Evolutionary conservation across 2,888 invertebrate species (phyloP).

Genomic region (Netelia melanura): DNA sequence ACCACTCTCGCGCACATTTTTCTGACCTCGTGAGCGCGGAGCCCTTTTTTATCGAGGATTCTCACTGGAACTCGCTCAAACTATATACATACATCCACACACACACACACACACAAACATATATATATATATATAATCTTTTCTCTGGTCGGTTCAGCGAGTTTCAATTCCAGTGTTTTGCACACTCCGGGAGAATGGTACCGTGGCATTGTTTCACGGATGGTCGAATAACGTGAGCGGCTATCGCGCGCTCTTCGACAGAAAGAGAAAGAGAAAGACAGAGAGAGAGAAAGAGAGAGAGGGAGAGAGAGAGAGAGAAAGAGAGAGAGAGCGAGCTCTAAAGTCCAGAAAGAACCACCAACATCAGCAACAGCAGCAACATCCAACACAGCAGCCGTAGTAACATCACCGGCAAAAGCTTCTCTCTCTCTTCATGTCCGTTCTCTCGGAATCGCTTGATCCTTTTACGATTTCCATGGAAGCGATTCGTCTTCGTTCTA

Average conservation of each 20-base stretch:
- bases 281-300: not conserved
- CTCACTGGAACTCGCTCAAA: too few species aligned
- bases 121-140: too few species aligned
- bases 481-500: conserved; percentile 61
- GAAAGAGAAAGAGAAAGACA: conserved; percentile 15
- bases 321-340: conserved; percentile 1
- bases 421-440: conserved; percentile 22
- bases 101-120: too few species aligned
- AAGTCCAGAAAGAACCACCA: conserved; percentile 7
- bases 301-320: conserved; percentile 11
- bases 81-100: too few species aligned
- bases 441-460: conserved; percentile 67
- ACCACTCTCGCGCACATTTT: too few species aligned
- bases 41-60: too few species aligned
- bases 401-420: conserved; percentile 13
- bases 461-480: conserved; percentile 68
- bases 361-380: conserved; percentile 15
- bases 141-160: conserved; percentile 60
- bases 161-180: conserved; percentile 69
- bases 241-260: conserved; percentile 14
- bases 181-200: conserved; percentile 62
- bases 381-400: not conserved
- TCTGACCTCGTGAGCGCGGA: too few species aligned
- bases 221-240: conserved; percentile 64
- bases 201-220: conserved; percentile 70